phyloP scores from a whole-genome alignment of 2,113 vertebrate species.

The Vidua chalybeata region DNA sequence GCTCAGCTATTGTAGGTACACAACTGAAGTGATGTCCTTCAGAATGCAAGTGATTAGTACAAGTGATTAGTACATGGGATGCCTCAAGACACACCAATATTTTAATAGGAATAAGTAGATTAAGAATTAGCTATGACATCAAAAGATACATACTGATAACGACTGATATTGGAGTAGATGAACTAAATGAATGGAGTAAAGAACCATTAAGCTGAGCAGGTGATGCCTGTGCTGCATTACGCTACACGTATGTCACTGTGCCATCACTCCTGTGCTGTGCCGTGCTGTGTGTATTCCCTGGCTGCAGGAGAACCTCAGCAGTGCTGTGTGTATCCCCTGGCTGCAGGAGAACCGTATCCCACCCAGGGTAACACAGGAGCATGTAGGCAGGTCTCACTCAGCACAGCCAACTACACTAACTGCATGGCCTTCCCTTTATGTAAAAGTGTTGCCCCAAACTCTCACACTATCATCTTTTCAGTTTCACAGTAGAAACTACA shows the following conservation, averaged over 20 bases:
- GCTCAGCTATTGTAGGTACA: not conserved
- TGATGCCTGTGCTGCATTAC: accelerated
- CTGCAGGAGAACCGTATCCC: not conserved
- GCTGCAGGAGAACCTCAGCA: not conserved
- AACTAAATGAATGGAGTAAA: not conserved
- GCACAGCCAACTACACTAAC: accelerated
- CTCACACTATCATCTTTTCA: not conserved
- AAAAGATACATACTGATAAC: not conserved
- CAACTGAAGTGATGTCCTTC: not conserved
- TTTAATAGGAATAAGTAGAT: not conserved
- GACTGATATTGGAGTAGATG: not conserved
- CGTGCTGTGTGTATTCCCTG: no score
- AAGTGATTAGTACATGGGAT: not conserved
- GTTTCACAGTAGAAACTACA: not conserved
- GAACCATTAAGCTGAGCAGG: not conserved
- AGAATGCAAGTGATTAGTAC: not conserved
- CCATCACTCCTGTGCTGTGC: not conserved
- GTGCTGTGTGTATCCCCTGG: not conserved
- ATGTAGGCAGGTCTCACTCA: not conserved
- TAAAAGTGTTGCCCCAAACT: not conserved
- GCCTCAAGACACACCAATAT: not conserved
- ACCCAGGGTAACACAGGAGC: not conserved
- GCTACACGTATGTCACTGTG: accelerated
- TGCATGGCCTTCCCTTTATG: not conserved
- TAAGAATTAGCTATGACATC: not conserved